Percentiles rank a stretch among this genome's conserved stretches.
phyloP scores from a whole-genome alignment of 1,140 invertebrate genomes.

The Neuroterus valhalla region DNA sequence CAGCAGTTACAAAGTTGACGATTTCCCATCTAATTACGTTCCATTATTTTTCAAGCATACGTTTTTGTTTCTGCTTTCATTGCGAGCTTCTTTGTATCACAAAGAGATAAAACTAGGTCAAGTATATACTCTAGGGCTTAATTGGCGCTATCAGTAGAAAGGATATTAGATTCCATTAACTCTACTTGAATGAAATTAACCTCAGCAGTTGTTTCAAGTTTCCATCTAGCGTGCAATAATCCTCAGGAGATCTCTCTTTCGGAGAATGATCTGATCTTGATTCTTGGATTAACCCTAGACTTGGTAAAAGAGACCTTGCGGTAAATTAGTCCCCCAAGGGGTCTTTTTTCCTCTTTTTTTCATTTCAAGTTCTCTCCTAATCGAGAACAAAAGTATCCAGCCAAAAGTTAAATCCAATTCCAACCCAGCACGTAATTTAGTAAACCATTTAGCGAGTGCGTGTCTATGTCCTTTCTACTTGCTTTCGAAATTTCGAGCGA shows the following conservation, averaged over 20 bases:
- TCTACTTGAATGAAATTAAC: slow-evolving; percentile 21
- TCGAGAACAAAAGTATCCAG: neutral
- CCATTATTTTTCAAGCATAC: neutral
- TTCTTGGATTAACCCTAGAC: too few species aligned
- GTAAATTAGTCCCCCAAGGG: slow-evolving; percentile 51
- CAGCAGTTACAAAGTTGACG: neutral
- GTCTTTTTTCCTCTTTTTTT: neutral
- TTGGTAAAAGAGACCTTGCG: slow-evolving; percentile 47
- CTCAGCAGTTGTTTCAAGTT: slow-evolving; percentile 29
- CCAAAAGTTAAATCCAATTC: slow-evolving; percentile 65
- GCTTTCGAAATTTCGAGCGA: slow-evolving; percentile 58
- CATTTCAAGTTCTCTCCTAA: neutral
- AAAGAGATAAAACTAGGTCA: neutral
- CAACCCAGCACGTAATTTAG: slow-evolving; percentile 55
- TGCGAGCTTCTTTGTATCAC: neutral
- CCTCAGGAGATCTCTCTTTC: slow-evolving; percentile 1
- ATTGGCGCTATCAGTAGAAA: slow-evolving; percentile 22
- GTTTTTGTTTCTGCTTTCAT: neutral
- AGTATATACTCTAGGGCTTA: neutral
- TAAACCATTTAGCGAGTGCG: slow-evolving; percentile 63
- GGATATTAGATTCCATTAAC: slow-evolving; percentile 17
- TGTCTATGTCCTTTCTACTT: slow-evolving; percentile 63
- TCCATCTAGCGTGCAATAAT: slow-evolving; percentile 2
- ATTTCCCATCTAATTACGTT: neutral
- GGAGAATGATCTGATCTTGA: neutral